phyloP scores from a whole-genome alignment of 2,888 invertebrate genomes.

The Ephialtes manifestator region DNA sequence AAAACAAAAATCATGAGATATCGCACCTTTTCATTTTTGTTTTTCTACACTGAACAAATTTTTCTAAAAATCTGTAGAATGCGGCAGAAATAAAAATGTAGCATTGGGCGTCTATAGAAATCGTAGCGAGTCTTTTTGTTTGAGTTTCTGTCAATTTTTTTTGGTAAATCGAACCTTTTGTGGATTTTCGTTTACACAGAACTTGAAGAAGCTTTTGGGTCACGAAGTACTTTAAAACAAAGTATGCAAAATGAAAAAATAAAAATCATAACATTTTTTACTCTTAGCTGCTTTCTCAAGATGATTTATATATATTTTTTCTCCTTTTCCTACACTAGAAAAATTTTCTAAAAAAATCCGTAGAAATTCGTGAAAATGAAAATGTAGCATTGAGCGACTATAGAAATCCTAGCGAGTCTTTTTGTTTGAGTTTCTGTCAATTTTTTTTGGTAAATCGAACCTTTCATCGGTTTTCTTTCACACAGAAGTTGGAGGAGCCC shows the following conservation, averaged over 20 bases:
- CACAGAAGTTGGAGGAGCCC: neutral
- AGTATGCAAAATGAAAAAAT: too few relatives aligned
- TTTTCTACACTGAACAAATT: too few relatives aligned
- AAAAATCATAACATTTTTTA: too few relatives aligned
- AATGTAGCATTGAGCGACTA: neutral
- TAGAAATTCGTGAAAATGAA: neutral
- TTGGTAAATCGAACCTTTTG: neutral
- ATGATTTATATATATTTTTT: too few relatives aligned
- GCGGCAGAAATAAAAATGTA: neutral
- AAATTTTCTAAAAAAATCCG: neutral
- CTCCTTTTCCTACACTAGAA: neutral
- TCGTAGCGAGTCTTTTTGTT: neutral
- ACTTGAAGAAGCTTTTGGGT: neutral
- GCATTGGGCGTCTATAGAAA: neutral
- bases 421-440: neutral
- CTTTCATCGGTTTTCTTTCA: slow-evolving; percentile 22
- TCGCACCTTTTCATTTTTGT: neutral
- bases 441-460: neutral
- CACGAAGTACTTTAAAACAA: too few relatives aligned
- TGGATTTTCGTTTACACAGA: slow-evolving; percentile 4
- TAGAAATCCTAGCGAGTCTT: neutral
- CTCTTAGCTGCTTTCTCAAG: too few relatives aligned
- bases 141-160: neutral
- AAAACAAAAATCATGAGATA: neutral
- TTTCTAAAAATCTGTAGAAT: too few relatives aligned